phyloP scores from a whole-genome alignment of 2,797 vertebrate species.

The Enteromius trimaculatus region DNA sequence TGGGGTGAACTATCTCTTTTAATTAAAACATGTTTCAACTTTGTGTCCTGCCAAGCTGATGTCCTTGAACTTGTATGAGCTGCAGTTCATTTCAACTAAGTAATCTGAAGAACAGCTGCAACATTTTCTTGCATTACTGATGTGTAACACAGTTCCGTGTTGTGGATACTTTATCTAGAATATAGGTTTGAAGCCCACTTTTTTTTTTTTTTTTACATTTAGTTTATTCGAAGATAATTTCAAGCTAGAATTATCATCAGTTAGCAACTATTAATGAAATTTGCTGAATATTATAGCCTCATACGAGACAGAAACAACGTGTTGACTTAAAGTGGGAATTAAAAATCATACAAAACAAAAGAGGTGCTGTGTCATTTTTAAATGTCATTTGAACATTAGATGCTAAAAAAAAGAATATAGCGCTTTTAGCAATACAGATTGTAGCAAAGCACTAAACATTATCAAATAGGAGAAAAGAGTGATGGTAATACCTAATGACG shows the following conservation, averaged over 20 bases:
- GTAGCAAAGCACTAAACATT: no score
- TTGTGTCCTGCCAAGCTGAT: background rate
- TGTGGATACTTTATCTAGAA: conserved; percentile 1
- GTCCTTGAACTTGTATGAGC: background rate
- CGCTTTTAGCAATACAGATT: no score
- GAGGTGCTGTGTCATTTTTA: background rate
- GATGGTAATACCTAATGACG: no score
- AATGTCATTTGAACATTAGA: background rate
- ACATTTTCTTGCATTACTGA: conserved; percentile 10
- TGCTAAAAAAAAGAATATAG: background rate
- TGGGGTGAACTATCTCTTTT: background rate
- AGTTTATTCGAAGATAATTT: background rate
- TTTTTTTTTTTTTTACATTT: conserved; percentile 3
- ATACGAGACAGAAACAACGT: conserved; percentile 7
- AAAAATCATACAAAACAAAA: background rate
- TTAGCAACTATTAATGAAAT: background rate
- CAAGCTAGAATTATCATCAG: background rate
- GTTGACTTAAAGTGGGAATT: conserved; percentile 6
- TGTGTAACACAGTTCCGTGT: background rate
- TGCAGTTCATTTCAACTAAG: conserved; percentile 9
- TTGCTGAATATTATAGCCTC: conserved; percentile 1
- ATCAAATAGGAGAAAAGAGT: no score
- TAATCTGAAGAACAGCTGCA: background rate
- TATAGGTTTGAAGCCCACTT: conserved; percentile 5
- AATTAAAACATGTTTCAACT: background rate